These are phyloP conservation scores for Erebia palarica DNA, from an alignment of 2,888 invertebrate genomes.

Conservation along the genomic window DNA sequence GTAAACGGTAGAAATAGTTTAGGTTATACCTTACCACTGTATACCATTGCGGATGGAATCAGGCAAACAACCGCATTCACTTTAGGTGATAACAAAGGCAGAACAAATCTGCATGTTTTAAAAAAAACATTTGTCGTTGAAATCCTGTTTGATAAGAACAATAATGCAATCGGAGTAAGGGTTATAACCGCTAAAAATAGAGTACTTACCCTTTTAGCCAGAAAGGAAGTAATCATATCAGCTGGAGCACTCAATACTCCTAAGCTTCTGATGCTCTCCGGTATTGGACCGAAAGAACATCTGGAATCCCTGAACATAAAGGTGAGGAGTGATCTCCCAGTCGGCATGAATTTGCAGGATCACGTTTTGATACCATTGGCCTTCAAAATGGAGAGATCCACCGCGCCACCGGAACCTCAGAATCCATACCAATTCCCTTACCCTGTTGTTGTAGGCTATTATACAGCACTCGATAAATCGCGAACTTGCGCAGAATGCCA, in stretches of 20 bases:
- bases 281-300: slow-evolving; percentile 60
- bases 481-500: slow-evolving; percentile 49
- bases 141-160: slow-evolving; percentile 45
- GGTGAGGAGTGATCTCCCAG: slow-evolving; percentile 50
- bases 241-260: slow-evolving; percentile 59
- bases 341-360: slow-evolving; percentile 54
- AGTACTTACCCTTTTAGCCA: slow-evolving; percentile 38
- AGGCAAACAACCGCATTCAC: slow-evolving; percentile 54
- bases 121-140: slow-evolving; percentile 44
- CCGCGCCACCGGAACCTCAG: slow-evolving; percentile 57
- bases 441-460: slow-evolving; percentile 42
- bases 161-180: slow-evolving; percentile 45
- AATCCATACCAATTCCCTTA: slow-evolving; percentile 44
- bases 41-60: slow-evolving; percentile 65
- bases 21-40: slow-evolving; percentile 68
- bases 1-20: slow-evolving; percentile 60
- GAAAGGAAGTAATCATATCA: slow-evolving; percentile 58
- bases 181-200: slow-evolving; percentile 36
- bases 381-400: slow-evolving; percentile 49
- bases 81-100: slow-evolving; percentile 39
- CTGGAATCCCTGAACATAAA: slow-evolving; percentile 56
- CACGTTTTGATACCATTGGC: slow-evolving; percentile 40
- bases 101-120: slow-evolving; percentile 79
- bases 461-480: slow-evolving; percentile 43
- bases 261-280: slow-evolving; percentile 47